phyloP scores from a whole-genome alignment of 2,113 vertebrate species.

The Gymnorhina tibicen region DNA sequence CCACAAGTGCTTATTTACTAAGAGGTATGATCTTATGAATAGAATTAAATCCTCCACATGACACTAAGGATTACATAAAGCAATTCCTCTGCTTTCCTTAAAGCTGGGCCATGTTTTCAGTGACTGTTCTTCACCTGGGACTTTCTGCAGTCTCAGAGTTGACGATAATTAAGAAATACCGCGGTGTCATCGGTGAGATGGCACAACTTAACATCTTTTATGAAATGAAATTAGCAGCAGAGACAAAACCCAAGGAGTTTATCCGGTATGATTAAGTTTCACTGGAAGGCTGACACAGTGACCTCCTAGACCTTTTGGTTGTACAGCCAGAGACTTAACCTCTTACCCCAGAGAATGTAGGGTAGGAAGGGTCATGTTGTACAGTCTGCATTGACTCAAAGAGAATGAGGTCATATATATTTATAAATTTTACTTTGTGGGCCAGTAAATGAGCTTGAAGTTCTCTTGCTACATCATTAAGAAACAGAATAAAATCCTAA shows the following conservation, averaged over 20 bases:
- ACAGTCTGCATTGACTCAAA: not conserved
- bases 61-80: not conserved
- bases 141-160: not conserved
- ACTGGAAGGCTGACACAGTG: not conserved
- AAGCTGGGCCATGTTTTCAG: not conserved
- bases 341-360: not conserved
- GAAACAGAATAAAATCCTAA: not conserved
- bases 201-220: not conserved
- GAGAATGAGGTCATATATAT: not conserved
- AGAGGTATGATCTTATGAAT: not conserved
- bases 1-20: not conserved
- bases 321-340: not conserved
- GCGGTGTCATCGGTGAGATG: not conserved
- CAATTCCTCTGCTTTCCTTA: not conserved
- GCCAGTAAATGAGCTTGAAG: not conserved
- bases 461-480: not conserved
- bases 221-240: not conserved
- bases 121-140: not conserved
- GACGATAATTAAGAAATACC: not conserved
- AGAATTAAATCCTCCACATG: not conserved
- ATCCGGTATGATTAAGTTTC: not conserved
- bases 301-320: not conserved
- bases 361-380: not conserved
- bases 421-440: not conserved
- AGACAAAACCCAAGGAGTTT: not conserved